Percentiles rank a stretch among this genome's conserved stretches.
Conservation (phyloP, 2,888 invertebrate species). For the Macrosiphum euphorbiae region DNA sequence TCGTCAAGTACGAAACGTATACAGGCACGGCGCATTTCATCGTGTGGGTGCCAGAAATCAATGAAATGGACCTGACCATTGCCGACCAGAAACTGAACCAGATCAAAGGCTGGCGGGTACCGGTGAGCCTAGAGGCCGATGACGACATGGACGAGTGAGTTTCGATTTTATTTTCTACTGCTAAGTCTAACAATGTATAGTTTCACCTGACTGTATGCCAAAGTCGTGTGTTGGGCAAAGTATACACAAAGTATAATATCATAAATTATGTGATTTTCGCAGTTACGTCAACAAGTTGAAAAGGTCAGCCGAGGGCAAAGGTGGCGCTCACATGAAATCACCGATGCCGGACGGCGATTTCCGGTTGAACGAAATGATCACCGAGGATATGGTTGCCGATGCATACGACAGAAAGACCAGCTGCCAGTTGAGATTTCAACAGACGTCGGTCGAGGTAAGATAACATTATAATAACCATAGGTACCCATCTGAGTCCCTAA, state of each 20-base stretch:
- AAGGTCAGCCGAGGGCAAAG: slow-evolving; percentile 56
- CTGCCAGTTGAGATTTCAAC: slow-evolving; percentile 89
- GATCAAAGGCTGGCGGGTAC: slow-evolving; percentile 94
- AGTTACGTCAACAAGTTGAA: slow-evolving; percentile 60
- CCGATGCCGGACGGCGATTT: slow-evolving; percentile 51
- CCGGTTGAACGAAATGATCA: slow-evolving; percentile 72
- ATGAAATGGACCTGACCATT: slow-evolving; percentile 86
- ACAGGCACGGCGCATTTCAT: slow-evolving; percentile 89
- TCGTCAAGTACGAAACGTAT: slow-evolving; percentile 92
- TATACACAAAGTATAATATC: not conserved
- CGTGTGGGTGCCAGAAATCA: slow-evolving; percentile 97
- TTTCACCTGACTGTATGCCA: not conserved
- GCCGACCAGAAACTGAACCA: slow-evolving; percentile 91
- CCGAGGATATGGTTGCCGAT: slow-evolving; percentile 72
- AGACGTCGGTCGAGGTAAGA: slow-evolving; percentile 85
- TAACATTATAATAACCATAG: not conserved
- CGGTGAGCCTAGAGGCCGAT: slow-evolving; percentile 69
- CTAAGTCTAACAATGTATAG: not conserved
- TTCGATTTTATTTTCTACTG: not conserved
- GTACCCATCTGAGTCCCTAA: not conserved
- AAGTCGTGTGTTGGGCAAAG: not conserved
- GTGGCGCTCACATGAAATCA: slow-evolving; percentile 35
- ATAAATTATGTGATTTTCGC: not conserved
- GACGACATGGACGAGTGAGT: slow-evolving; percentile 61
- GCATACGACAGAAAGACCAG: slow-evolving; percentile 73